A percentile compares a stretch with the other conserved stretches of the same genome.
phyloP scores from a whole-genome alignment of 2,888 invertebrate species.

The Aspidapion aeneum region DNA sequence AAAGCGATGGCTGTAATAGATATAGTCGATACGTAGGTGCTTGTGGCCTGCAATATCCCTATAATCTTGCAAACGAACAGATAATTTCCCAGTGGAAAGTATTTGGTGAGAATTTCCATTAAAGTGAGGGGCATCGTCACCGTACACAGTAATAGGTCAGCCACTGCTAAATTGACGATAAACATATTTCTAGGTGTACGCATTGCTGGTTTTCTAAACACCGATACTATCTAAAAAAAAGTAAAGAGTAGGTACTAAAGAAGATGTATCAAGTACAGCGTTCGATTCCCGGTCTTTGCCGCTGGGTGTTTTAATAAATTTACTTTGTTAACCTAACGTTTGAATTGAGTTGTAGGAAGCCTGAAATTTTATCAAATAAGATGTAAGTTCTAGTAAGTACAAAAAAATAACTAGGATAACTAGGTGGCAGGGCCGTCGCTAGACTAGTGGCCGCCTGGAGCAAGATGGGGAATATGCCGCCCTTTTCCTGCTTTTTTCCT shows the following conservation, averaged over 20 bases:
- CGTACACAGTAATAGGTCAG: slow-evolving; percentile 80
- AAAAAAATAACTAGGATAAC: too few species aligned
- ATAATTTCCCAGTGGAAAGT: slow-evolving; percentile 83
- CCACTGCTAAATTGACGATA: slow-evolving; percentile 85
- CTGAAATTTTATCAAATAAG: too few species aligned
- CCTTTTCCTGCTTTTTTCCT: too few species aligned
- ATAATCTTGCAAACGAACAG: slow-evolving; percentile 79
- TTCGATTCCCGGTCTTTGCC: too few species aligned
- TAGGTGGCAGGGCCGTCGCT: too few species aligned
- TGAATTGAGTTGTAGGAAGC: too few species aligned
- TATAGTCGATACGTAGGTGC: slow-evolving; percentile 90
- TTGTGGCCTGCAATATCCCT: slow-evolving; percentile 82
- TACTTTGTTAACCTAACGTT: too few species aligned
- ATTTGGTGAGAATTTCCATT: slow-evolving; percentile 79
- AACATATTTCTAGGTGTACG: slow-evolving; percentile 90
- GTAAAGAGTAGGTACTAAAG: slow-evolving; percentile 20
- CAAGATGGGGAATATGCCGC: too few species aligned
- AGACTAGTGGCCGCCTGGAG: too few species aligned
- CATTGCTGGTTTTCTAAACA: slow-evolving; percentile 84
- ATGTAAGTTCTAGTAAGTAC: too few species aligned
- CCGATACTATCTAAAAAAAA: slow-evolving; percentile 53
- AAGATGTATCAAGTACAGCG: too few species aligned
- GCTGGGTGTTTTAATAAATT: too few species aligned
- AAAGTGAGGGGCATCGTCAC: slow-evolving; percentile 89
- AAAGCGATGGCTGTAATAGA: slow-evolving; percentile 90